These are phyloP conservation scores for Galemys pyrenaicus DNA, from an alignment of 2,113 vertebrate species.

Conservation along the genomic window DNA sequence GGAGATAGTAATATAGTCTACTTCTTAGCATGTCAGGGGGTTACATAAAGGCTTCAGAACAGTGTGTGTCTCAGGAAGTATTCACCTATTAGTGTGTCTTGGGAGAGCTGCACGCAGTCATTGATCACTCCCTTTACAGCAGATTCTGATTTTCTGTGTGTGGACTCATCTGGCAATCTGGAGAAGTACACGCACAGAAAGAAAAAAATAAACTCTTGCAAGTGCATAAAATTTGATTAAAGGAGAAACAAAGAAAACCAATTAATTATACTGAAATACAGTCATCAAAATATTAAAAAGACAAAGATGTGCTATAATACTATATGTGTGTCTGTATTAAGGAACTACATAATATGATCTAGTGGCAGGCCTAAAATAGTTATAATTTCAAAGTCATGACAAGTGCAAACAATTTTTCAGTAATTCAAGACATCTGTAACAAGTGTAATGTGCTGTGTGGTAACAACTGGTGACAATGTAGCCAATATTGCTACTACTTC, in stretches of 20 bases:
- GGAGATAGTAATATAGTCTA: background rate
- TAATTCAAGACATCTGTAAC: background rate
- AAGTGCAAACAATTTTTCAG: background rate
- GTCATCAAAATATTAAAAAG: slow-evolving; percentile 59
- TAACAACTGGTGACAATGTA: background rate
- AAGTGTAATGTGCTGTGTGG: background rate
- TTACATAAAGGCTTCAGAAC: background rate
- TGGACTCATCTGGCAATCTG: background rate
- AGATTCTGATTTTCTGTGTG: background rate
- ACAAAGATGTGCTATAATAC: background rate
- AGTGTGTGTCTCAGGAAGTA: background rate
- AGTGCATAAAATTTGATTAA: slow-evolving; percentile 11
- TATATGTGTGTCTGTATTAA: background rate
- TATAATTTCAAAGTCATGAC: slow-evolving; percentile 41
- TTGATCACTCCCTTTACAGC: background rate
- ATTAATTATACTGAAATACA: slow-evolving; percentile 39
- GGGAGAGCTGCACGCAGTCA: background rate
- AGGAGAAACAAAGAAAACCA: slow-evolving; percentile 26
- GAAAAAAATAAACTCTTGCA: background rate
- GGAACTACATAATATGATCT: slow-evolving; percentile 40
- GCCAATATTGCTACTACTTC: background rate
- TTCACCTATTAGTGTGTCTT: background rate
- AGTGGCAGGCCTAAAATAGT: slow-evolving; percentile 34
- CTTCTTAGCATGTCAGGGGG: background rate
- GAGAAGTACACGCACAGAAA: background rate